Conservation (phyloP, 2,113 vertebrate species). For the Benitochromis conjunctus region DNA sequence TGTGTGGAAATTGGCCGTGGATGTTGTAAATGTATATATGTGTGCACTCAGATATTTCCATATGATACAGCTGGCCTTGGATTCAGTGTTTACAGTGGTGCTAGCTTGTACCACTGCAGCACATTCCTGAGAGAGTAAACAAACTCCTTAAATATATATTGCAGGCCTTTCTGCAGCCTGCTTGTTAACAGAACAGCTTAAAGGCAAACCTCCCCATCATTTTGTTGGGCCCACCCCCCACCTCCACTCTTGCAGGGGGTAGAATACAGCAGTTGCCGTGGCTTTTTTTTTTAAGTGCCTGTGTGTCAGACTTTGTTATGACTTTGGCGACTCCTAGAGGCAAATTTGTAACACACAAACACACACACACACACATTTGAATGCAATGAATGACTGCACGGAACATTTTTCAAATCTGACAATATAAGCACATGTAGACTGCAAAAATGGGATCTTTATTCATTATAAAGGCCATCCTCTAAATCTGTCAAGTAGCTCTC, state of each 20-base stretch:
- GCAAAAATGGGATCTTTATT: background rate
- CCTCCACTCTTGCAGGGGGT: background rate
- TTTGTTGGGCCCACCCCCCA: background rate
- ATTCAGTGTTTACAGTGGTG: background rate
- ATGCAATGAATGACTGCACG: background rate
- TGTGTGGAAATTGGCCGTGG: background rate
- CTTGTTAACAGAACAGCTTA: background rate
- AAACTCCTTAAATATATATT: background rate
- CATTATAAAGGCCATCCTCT: background rate
- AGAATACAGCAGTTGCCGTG: background rate
- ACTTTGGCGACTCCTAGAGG: constrained; percentile 10
- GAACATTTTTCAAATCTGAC: background rate
- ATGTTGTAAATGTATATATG: background rate
- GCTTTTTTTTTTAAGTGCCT: background rate
- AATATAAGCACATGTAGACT: background rate
- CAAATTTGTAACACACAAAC: background rate
- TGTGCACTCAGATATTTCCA: background rate
- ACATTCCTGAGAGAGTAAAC: background rate
- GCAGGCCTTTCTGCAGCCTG: background rate
- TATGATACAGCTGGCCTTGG: background rate
- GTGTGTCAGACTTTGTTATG: background rate
- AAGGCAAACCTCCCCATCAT: background rate
- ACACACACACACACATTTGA: background rate
- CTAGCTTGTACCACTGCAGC: background rate
- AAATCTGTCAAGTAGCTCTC: background rate